Evolutionary conservation across 1,140 invertebrate genomes (phyloP).

Genomic region (Magallana ariakensis): DNA sequence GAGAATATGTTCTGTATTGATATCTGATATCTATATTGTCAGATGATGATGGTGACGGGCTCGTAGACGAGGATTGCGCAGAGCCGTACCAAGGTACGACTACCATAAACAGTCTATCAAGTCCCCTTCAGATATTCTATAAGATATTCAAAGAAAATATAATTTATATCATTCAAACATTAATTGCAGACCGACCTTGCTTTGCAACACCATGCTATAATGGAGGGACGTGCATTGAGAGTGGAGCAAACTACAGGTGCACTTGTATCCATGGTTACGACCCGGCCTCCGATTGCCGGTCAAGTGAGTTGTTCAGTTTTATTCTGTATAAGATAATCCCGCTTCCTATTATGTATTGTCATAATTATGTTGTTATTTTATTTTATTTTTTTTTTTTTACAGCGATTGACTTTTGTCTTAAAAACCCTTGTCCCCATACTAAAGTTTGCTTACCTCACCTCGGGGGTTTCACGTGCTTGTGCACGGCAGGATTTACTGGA

Average conservation of each 20-base stretch:
- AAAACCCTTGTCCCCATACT: constrained; percentile 40
- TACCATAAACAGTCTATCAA: too few species aligned
- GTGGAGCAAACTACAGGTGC: background rate
- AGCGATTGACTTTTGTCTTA: constrained; percentile 31
- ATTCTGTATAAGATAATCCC: background rate
- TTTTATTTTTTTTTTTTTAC: too few species aligned
- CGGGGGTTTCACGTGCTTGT: constrained; percentile 51
- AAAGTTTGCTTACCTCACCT: constrained; percentile 38
- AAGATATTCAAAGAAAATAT: too few species aligned
- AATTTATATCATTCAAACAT: too few species aligned
- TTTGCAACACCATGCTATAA: constrained; percentile 19
- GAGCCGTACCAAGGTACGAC: background rate
- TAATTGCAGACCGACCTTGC: background rate
- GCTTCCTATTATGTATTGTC: too few species aligned
- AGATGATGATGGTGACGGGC: constrained; percentile 2
- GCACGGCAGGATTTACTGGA: constrained; percentile 47
- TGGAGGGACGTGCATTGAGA: constrained; percentile 9
- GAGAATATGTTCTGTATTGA: too few species aligned
- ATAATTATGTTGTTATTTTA: too few species aligned
- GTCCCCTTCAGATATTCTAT: too few species aligned
- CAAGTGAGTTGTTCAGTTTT: background rate
- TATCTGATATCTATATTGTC: background rate
- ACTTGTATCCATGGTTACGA: constrained; percentile 4
- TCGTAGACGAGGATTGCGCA: constrained; percentile 1
- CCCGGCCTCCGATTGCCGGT: background rate